Evolutionary conservation across 2,797 vertebrate species (phyloP).

Genomic region (Lophotriccus pileatus): DNA sequence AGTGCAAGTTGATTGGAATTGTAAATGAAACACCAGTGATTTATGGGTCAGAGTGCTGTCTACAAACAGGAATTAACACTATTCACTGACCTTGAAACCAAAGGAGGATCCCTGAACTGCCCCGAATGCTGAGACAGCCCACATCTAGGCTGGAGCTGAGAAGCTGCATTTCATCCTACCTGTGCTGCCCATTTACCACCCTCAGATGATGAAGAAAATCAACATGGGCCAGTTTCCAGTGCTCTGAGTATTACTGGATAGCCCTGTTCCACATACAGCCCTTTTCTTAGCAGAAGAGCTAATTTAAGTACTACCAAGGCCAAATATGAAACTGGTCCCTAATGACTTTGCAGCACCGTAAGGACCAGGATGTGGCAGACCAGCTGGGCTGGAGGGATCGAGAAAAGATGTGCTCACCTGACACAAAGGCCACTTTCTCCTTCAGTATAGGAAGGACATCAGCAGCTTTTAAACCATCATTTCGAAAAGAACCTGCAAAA

Average conservation of each 20-base stretch:
- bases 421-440: constrained; percentile 98
- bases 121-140: neutral
- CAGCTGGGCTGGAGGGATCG: neutral
- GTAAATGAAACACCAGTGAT: neutral
- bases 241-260: neutral
- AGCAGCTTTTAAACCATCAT: constrained; percentile 92
- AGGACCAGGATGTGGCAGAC: neutral
- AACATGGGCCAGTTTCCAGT: neutral
- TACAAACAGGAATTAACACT: neutral
- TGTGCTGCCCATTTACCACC: neutral
- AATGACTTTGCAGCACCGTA: accelerated
- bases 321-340: neutral
- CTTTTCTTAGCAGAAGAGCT: neutral
- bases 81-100: neutral
- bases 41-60: neutral
- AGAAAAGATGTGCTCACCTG: constrained; percentile 81
- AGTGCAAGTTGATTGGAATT: neutral
- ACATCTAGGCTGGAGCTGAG: neutral
- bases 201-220: neutral
- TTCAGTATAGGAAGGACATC: constrained; percentile 94
- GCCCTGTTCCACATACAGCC: neutral
- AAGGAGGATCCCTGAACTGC: neutral
- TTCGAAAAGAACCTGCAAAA: constrained; percentile 88
- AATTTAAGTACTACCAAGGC: neutral
- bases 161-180: neutral